A percentile compares a stretch with the other conserved stretches of the same genome.
Conservation (phyloP, 2,113 vertebrate genomes). For the Jaculus jaculus region DNA sequence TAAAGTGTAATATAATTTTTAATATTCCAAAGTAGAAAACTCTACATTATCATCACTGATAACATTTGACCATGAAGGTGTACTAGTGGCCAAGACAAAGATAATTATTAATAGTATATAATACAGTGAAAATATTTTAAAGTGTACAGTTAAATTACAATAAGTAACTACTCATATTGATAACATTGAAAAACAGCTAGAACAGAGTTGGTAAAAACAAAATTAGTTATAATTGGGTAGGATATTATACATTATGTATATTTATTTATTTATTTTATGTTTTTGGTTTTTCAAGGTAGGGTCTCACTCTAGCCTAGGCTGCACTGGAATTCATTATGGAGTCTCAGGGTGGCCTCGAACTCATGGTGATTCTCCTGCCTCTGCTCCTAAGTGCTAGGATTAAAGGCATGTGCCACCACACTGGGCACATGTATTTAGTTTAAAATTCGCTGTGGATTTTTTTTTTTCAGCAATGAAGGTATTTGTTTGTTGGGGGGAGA, state of each 20-base stretch:
- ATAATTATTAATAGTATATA: not conserved
- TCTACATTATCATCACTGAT: not conserved
- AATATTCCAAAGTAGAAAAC: not conserved
- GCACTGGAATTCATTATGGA: too few relatives aligned
- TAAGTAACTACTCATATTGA: not conserved
- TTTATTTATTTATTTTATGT: too few relatives aligned
- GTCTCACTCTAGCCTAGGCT: too few relatives aligned
- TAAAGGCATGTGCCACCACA: too few relatives aligned
- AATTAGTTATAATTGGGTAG: not conserved
- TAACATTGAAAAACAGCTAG: not conserved
- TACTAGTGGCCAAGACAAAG: not conserved
- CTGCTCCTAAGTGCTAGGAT: too few relatives aligned
- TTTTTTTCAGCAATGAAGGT: not conserved
- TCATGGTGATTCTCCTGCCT: too few relatives aligned
- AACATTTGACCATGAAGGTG: not conserved
- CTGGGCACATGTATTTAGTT: conserved; percentile 18
- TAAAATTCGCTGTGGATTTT: conserved; percentile 20
- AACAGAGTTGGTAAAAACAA: conserved; percentile 6
- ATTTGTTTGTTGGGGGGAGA: not conserved
- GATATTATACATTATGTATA: conserved; percentile 10
- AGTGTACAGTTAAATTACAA: conserved; percentile 5
- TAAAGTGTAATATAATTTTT: conserved; percentile 30
- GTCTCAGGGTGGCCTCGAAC: too few relatives aligned
- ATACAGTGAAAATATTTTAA: conserved; percentile 9
- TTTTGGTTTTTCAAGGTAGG: too few relatives aligned